Conservation (phyloP, 2,888 invertebrate species). For the Spisula subtruncata region DNA sequence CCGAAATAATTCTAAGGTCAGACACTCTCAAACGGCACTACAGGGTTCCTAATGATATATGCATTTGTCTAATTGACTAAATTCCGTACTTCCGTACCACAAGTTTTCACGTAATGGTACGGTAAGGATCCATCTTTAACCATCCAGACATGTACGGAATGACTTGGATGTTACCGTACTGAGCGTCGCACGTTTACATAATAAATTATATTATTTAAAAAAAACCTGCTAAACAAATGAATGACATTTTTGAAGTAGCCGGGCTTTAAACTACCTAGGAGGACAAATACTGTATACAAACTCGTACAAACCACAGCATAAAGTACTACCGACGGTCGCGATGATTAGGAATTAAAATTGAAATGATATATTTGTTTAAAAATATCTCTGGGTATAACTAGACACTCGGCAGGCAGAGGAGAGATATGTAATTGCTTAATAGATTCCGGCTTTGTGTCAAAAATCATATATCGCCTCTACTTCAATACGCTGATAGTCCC, state of each 20-base stretch:
- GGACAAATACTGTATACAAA: neutral
- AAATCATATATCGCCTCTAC: slow-evolving; percentile 50
- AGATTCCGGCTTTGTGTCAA: slow-evolving; percentile 66
- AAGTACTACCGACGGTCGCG: neutral
- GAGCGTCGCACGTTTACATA: neutral
- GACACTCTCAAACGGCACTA: neutral
- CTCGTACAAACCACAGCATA: neutral
- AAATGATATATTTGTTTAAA: slow-evolving; percentile 12
- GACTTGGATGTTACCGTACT: neutral
- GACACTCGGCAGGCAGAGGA: neutral
- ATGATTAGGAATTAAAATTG: neutral
- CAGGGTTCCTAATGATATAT: slow-evolving; percentile 8
- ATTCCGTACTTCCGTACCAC: neutral
- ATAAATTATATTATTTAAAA: neutral
- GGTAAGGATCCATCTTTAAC: neutral
- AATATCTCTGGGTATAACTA: neutral
- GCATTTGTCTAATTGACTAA: neutral
- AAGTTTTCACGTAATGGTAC: neutral
- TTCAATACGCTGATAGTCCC: slow-evolving; percentile 63
- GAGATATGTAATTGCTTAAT: slow-evolving; percentile 41
- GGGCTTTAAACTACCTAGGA: neutral
- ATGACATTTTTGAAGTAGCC: slow-evolving; percentile 20
- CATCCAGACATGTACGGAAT: neutral
- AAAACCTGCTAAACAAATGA: neutral
- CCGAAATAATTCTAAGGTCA: slow-evolving; percentile 6